These are phyloP conservation scores for Listronotus bonariensis DNA, from an alignment of 1,140 invertebrate genomes.

Conservation along the genomic window DNA sequence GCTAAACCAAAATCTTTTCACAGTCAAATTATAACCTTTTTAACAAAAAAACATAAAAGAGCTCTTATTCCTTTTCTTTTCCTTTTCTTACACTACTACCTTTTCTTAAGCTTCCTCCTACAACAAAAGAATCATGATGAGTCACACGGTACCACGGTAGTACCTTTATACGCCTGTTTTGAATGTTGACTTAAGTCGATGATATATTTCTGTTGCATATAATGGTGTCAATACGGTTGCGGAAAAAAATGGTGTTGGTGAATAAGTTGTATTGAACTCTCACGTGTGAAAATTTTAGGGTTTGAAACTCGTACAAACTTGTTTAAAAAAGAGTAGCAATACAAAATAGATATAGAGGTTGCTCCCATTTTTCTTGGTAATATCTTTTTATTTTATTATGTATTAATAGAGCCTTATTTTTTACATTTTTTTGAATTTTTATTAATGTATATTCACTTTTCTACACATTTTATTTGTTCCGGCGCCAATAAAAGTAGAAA, in stretches of 20 bases:
- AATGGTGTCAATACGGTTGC: conserved; percentile 8
- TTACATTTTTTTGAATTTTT: too few species aligned
- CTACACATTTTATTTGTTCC: too few species aligned
- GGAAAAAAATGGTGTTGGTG: conserved; percentile 2
- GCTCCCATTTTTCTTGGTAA: too few species aligned
- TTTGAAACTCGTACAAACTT: neutral
- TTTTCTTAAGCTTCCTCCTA: neutral
- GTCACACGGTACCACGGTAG: conserved; percentile 13
- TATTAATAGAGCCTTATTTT: too few species aligned
- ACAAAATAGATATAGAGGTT: too few species aligned
- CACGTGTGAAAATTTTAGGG: conserved; percentile 12
- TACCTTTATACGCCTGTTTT: conserved; percentile 3
- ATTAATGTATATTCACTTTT: too few species aligned
- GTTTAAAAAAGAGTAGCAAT: neutral
- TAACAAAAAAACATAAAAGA: conserved; percentile 3
- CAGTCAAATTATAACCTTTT: conserved; percentile 9
- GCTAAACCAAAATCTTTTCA: conserved; percentile 8
- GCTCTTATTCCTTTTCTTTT: neutral
- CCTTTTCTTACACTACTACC: neutral
- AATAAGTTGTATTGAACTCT: conserved; percentile 3
- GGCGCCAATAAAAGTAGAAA: too few species aligned
- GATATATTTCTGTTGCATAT: conserved; percentile 10
- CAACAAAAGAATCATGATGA: neutral
- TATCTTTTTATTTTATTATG: too few species aligned
- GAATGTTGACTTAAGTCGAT: conserved; percentile 8